phyloP scores from a whole-genome alignment of 2,113 vertebrate species.

The Dissostichus mawsoni region DNA sequence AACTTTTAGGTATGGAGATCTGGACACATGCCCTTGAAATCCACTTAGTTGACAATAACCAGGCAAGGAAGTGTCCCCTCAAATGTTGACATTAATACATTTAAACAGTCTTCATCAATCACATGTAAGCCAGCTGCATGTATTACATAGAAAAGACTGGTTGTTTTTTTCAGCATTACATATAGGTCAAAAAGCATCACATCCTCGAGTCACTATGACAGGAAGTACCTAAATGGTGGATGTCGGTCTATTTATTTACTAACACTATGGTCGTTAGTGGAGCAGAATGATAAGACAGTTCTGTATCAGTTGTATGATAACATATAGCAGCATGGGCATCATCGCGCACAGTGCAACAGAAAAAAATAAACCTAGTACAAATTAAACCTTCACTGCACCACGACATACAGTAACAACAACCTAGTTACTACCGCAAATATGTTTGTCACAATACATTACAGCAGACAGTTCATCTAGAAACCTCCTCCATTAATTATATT shows the following conservation, averaged over 20 bases:
- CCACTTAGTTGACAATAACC: conserved; percentile 4
- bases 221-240: not conserved
- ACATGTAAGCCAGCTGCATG: conserved; percentile 8
- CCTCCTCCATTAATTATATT: not conserved
- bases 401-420: not conserved
- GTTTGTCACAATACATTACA: not conserved
- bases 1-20: not conserved
- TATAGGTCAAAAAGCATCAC: not conserved
- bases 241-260: not conserved
- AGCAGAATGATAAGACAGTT: not conserved
- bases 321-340: conserved; percentile 18
- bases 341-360: not conserved
- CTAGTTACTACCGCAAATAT: not conserved
- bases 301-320: not conserved
- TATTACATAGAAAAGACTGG: not conserved
- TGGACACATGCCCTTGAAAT: conserved; percentile 3
- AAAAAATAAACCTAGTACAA: not conserved
- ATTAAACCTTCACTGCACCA: not conserved
- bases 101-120: not conserved
- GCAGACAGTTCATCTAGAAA: too few species aligned
- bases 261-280: too few species aligned
- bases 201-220: not conserved
- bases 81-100: not conserved
- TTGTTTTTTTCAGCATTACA: not conserved
- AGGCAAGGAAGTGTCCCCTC: not conserved